phyloP scores from a whole-genome alignment of 2,113 vertebrate genomes.

The Tonatia bakeri region DNA sequence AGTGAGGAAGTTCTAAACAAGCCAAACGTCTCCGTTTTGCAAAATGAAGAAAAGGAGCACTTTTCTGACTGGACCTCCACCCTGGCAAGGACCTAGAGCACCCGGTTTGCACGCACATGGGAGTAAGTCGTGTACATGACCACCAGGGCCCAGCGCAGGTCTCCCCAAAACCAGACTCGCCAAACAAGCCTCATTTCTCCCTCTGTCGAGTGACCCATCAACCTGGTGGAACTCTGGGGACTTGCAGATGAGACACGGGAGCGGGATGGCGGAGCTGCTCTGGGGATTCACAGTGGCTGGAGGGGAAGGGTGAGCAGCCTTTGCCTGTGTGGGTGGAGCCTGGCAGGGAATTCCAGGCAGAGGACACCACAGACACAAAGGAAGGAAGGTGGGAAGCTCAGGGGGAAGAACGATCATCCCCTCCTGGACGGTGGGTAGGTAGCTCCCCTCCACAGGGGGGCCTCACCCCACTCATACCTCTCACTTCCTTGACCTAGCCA shows the following conservation, averaged over 20 bases:
- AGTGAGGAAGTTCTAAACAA: not conserved
- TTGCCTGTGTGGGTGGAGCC: too few relatives aligned
- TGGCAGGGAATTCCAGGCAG: not conserved
- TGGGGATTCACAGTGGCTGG: accelerated
- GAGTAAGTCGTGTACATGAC: accelerated
- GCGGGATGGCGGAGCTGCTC: not conserved
- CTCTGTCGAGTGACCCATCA: not conserved
- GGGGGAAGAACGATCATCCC: not conserved
- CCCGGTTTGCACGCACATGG: accelerated
- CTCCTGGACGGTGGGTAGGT: not conserved
- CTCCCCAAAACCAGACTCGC: not conserved
- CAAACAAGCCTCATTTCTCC: not conserved
- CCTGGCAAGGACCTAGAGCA: not conserved
- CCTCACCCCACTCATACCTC: not conserved
- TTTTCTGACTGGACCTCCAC: not conserved
- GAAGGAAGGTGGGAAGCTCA: not conserved
- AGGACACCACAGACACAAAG: not conserved
- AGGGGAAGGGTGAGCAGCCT: not conserved
- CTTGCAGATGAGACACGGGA: not conserved
- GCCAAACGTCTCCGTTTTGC: not conserved
- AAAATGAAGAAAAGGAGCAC: not conserved
- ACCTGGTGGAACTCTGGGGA: not conserved
- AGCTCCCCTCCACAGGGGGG: not conserved
- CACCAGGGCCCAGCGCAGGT: not conserved
- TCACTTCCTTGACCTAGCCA: not conserved